Base-by-base conservation (phyloP, 2,113 vertebrate genomes). In the Murina feae region DNA sequence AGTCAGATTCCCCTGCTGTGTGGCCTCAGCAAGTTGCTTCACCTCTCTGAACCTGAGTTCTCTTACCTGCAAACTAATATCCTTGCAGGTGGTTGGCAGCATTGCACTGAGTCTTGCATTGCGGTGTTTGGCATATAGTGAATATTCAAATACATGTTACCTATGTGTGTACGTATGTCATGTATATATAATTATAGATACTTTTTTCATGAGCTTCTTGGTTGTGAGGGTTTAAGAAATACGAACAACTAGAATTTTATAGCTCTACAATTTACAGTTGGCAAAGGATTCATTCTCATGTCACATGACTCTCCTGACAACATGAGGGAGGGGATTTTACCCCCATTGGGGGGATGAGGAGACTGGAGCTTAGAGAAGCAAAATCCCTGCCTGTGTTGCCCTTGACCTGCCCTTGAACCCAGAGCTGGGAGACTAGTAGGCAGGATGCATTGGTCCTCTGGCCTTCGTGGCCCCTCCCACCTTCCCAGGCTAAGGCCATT, bases 41-140 rank as follows among this genome's bases (percentile, higher is more conserved):
- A 42, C 86, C 71, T 90, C 78, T 72, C 76, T 18, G 86, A 69
- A 53, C 65, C 65, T 94, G 35, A 1, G 10, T 81, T 84, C 74
- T 58, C 66, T 89, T 47, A 30, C 37, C 35, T 74, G 35, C 16
- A 79, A 53, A 25, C 55, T 6, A 11, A 11, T 42, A 44, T 10
- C 72, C 18, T 51, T 11, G 12, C 23, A 65, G 42, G 44, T 42
- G 14, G 9, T 39, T 5, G 9, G 53, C 30, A 81, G 30, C 9
- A 16, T 2, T 9, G 16, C 30, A 47, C 2, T 42, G 44, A 44
- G 4, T 82, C 69, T 63, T n/a, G 37, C 35, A 3, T 14, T 18
- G 53, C 65, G 18, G 28, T 3, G 23, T 12, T 68, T 35, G 7
- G 6, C 13, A 30, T 8, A 6, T 4, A 6, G 11, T 10, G 47